Percentiles rank a stretch among this genome's conserved stretches.
These are phyloP conservation scores for Strigamia crassipes DNA, from an alignment of 2,888 invertebrate species.

Conservation along the genomic window DNA sequence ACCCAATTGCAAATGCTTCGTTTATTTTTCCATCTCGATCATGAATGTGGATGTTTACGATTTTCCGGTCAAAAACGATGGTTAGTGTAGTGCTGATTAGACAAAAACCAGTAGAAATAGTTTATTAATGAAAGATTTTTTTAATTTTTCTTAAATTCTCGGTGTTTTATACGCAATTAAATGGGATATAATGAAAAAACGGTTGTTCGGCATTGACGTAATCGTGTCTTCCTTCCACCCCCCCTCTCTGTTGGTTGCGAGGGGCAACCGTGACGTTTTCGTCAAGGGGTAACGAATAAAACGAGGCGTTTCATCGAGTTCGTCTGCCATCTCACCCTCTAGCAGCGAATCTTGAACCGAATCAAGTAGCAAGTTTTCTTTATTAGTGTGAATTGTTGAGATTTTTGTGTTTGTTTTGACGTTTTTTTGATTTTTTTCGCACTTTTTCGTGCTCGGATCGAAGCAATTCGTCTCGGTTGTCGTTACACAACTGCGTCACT, in stretches of 20 bases:
- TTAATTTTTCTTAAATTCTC: background rate
- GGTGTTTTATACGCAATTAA: background rate
- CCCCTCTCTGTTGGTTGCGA: background rate
- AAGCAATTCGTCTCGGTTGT: background rate
- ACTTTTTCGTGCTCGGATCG: background rate
- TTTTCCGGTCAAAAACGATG: background rate
- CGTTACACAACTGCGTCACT: background rate
- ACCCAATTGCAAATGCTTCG: background rate
- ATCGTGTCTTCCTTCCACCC: background rate
- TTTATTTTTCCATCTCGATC: background rate
- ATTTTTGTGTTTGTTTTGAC: background rate
- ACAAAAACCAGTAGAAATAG: no score
- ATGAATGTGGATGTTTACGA: background rate
- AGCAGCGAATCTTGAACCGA: background rate
- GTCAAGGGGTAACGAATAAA: background rate
- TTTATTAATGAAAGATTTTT: background rate
- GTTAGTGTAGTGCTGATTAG: background rate
- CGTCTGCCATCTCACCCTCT: background rate
- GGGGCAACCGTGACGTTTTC: background rate
- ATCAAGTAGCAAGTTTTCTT: background rate
- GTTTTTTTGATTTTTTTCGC: background rate
- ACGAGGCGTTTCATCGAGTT: slow-evolving; percentile 3
- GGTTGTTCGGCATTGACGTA: background rate
- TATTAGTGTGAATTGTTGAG: background rate
- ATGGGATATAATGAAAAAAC: background rate